Percentiles rank a stretch among this genome's conserved stretches.
Evolutionary conservation across 1,140 invertebrate genomes (phyloP).

Genomic region (Drosophila suzukii): DNA sequence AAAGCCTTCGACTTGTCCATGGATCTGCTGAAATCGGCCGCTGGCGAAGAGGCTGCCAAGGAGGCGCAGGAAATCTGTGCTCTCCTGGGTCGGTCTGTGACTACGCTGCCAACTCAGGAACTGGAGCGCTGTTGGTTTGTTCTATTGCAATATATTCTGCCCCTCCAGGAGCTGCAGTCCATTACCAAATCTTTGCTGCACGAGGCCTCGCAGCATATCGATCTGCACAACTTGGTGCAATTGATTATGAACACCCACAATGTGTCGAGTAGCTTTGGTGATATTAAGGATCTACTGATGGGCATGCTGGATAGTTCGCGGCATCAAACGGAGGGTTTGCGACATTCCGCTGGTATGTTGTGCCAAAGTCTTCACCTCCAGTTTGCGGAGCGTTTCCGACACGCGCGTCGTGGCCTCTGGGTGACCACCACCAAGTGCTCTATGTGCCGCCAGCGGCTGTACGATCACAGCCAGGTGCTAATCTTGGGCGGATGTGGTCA

Average conservation of each 20-base stretch:
- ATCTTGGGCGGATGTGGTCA: slow-evolving; percentile 76
- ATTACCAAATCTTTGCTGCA: slow-evolving; percentile 85
- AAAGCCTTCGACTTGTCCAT: slow-evolving; percentile 85
- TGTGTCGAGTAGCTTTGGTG: slow-evolving; percentile 85
- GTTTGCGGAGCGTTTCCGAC: slow-evolving; percentile 46
- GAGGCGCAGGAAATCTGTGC: slow-evolving; percentile 68
- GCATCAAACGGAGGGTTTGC: slow-evolving; percentile 84
- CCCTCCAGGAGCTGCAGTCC: slow-evolving; percentile 66
- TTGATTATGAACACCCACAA: slow-evolving; percentile 83
- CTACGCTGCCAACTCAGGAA: slow-evolving; percentile 74
- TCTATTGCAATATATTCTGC: slow-evolving; percentile 82
- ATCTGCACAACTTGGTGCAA: slow-evolving; percentile 85
- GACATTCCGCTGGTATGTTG: slow-evolving; percentile 74
- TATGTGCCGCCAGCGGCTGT: slow-evolving; percentile 73
- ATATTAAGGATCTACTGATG: slow-evolving; percentile 85
- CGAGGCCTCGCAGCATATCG: slow-evolving; percentile 86
- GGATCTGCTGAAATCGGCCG: slow-evolving; percentile 62
- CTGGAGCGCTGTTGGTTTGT: slow-evolving; percentile 85
- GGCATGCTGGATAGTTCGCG: slow-evolving; percentile 85
- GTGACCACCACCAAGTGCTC: slow-evolving; percentile 75
- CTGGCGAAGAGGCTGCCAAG: slow-evolving; percentile 25
- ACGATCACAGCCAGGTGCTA: slow-evolving; percentile 65
- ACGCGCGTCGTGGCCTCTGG: slow-evolving; percentile 69
- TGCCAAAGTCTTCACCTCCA: slow-evolving; percentile 84
- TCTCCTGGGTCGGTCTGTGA: slow-evolving; percentile 84